Base-by-base conservation (phyloP, 2,113 vertebrate species). In the Sorex araneus region DNA sequence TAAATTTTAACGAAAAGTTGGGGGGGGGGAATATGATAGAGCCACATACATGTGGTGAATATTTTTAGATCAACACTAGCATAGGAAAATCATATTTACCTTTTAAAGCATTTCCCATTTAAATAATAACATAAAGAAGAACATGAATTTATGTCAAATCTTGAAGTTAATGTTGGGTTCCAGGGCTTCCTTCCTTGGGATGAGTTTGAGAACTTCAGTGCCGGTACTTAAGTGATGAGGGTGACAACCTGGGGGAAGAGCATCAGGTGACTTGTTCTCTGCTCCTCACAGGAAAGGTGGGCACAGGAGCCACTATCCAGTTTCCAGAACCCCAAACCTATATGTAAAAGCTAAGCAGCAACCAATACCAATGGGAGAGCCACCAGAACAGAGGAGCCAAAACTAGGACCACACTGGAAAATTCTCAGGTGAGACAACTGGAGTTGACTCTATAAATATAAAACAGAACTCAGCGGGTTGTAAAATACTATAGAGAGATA, bases 31-130 rank as follows among this genome's bases (percentile, higher is more conserved):
- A n/a, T n/a, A n/a, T 40, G 40, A 40, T 40, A 75, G 73, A 47
- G 12, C 43, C 25, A 67, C 18, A 10, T 11, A 57, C 45, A n/a
- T 13, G 30, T 28, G 70, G 34, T 60, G 28, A 67, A 40, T 45
- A 10, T 63, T 50, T 89, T 90, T 77, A 30, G 30, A 87, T 40
- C 66, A 34, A 64, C 86, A 76, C 30, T 8, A n/a, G 81, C 43
- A 45, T 27, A 8, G 15, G 34, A 78, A 76, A 30, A n/a, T 27
- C 25, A 36, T 3, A 3, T 57, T 87, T 83, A 77, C 3, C 36
- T 66, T 34, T 77, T 45, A 47, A 87, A 77, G 30, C 15, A 73
- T 57, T 73, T 83, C 34, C 87, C 45, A 28, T 77, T 60, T 25
- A 43, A 80, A 25, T n/a, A 74, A 30, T 36, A 11, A 57, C 11